phyloP scores from a whole-genome alignment of 2,113 vertebrate genomes.

The Stercorarius parasiticus region DNA sequence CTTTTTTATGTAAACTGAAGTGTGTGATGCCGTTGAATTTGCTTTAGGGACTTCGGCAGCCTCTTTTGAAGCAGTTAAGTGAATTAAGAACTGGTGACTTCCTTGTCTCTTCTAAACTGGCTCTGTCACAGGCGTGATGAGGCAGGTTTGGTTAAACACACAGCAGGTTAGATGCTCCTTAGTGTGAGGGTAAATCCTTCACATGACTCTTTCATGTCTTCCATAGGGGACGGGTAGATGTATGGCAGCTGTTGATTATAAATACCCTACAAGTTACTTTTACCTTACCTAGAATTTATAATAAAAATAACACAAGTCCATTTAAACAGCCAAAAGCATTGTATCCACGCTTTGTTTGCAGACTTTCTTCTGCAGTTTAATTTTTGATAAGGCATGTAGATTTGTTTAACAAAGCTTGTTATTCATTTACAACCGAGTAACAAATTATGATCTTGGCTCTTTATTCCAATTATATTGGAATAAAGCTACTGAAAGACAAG shows the following conservation, averaged over 20 bases:
- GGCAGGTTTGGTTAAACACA: neutral
- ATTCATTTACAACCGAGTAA: neutral
- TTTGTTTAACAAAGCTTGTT: neutral
- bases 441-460: neutral
- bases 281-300: neutral
- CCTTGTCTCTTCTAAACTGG: neutral
- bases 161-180: neutral
- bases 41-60: neutral
- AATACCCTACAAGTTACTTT: neutral
- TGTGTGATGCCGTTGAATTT: neutral
- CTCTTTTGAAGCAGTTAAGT: neutral
- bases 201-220: neutral
- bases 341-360: neutral
- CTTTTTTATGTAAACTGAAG: neutral
- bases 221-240: neutral
- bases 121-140: neutral
- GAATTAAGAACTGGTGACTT: neutral
- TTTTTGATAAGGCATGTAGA: neutral
- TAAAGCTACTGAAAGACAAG: neutral
- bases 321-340: neutral
- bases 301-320: neutral
- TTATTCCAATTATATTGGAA: neutral
- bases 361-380: neutral
- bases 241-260: neutral
- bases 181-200: neutral